Evolutionary conservation across 1,140 invertebrate species (phyloP), one percentile per base, ranked within the genome.

Genomic region (Brachionus manjavacas): DNA sequence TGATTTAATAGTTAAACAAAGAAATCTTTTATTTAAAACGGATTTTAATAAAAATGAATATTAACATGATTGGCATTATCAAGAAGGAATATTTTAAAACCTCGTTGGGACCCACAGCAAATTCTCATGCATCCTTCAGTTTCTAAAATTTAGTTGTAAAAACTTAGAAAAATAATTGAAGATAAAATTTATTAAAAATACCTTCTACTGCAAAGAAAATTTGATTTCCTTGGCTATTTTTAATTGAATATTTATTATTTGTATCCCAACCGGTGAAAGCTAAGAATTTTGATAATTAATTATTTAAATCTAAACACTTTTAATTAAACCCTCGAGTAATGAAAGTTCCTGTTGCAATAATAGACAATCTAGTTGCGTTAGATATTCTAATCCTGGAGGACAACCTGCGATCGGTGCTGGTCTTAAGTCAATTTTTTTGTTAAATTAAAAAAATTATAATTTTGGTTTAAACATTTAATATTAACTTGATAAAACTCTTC

Each of bases 351-450:
- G 95, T 87, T 96, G 93, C 64, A 97, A 92, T 80, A 96, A 91
- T 52, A 97, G 90, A 86, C 94, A 93, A 43, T 97, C 95, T 92
- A 96, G 93, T 92, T 92, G 92, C 88, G 94, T 94, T 90, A 97
- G 93, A 92, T 95, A 97, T 91, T 96, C 95, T 91, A 97, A 93
- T 85, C 95, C 95, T 87, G 92, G 94, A 76, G 94, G 95, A 91
- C 93, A 96, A 88, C 93, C 94, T 88, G 91, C 92, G 60, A 88
- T 86, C 86, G 91, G 92, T 90, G 91, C 91, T 84, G 92, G 93
- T 88, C 92, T 91, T n/a, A 43, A 43, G 8, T 1, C 8, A 28
- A 28, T 28, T 28, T 28, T 28, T 28, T 28, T 28, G n/a, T n/a
- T n/a, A n/a, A n/a, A n/a, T n/a, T n/a, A n/a, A n/a, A n/a, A n/a